phyloP scores from a whole-genome alignment of 2,797 vertebrate species.

The Saguinus oedipus region DNA sequence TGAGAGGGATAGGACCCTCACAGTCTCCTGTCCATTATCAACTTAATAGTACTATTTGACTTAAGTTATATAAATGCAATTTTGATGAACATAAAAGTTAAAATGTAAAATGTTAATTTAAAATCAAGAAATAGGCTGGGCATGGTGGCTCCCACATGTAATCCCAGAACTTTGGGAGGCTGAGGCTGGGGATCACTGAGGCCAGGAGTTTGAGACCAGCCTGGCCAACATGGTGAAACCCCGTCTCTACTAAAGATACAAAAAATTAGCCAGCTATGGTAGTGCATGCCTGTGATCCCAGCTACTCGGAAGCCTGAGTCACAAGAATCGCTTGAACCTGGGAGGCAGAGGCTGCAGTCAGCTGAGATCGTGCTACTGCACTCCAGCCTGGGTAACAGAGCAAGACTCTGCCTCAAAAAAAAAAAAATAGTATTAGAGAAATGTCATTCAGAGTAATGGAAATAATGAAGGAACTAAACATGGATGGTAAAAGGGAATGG shows the following conservation, averaged over 20 bases:
- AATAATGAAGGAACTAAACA: constrained; percentile 15
- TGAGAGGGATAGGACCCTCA: neutral
- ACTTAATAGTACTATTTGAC: neutral
- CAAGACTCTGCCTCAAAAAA: neutral
- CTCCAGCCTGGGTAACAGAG: neutral
- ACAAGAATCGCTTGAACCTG: neutral
- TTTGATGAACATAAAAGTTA: constrained; percentile 16
- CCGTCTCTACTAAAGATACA: neutral
- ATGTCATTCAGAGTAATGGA: neutral
- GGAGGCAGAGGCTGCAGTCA: neutral
- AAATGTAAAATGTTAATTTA: neutral
- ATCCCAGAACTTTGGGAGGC: neutral
- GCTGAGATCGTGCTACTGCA: neutral
- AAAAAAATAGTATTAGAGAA: neutral
- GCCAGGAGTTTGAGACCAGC: neutral
- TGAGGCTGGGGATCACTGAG: neutral
- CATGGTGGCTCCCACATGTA: neutral
- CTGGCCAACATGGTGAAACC: neutral
- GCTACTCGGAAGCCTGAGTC: neutral
- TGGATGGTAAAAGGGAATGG: neutral
- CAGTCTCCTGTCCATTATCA: neutral
- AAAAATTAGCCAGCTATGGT: neutral
- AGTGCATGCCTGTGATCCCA: neutral
- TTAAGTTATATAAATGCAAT: neutral
- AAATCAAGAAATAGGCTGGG: neutral